Conservation (phyloP, 2,113 vertebrate genomes). For the Mus musculus region DNA sequence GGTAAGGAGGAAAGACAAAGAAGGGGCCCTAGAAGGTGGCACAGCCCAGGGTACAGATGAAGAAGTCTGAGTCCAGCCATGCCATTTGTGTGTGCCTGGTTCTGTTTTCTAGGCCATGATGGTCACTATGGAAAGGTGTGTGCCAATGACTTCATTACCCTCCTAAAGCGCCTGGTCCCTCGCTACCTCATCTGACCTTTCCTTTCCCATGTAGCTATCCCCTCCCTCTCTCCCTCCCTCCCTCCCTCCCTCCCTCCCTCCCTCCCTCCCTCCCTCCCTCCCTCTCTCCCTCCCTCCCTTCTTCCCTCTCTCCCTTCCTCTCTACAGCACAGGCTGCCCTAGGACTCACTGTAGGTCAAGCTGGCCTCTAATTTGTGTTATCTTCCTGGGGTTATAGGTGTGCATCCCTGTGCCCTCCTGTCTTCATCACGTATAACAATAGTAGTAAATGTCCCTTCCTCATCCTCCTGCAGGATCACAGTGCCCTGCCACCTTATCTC, state of each 20-base stretch:
- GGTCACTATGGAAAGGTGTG: rapidly evolving
- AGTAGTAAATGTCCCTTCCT: not conserved
- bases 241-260: too few species aligned
- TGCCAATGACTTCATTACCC: not conserved
- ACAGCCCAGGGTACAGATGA: not conserved
- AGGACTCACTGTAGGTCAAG: not conserved
- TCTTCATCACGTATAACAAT: not conserved
- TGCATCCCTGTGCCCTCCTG: not conserved
- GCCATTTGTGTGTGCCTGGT: too few species aligned
- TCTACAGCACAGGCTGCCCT: not conserved
- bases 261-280: rapidly evolving
- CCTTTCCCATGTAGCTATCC: not conserved
- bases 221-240: too few species aligned
- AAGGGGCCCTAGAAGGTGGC: not conserved
- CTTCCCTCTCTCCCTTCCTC: not conserved
- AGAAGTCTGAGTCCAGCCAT: not conserved
- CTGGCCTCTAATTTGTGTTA: not conserved
- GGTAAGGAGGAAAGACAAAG: constrained; percentile 24
- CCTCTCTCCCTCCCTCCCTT: not conserved
- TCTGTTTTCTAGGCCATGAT: not conserved
- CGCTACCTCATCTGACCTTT: not conserved
- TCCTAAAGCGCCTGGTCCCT: not conserved
- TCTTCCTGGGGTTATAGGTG: not conserved
- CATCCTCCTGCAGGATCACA: not conserved
- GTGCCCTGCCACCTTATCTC: not conserved